Conservation (phyloP, 1,140 invertebrate genomes). For the Schlechtendalia chinensis region DNA sequence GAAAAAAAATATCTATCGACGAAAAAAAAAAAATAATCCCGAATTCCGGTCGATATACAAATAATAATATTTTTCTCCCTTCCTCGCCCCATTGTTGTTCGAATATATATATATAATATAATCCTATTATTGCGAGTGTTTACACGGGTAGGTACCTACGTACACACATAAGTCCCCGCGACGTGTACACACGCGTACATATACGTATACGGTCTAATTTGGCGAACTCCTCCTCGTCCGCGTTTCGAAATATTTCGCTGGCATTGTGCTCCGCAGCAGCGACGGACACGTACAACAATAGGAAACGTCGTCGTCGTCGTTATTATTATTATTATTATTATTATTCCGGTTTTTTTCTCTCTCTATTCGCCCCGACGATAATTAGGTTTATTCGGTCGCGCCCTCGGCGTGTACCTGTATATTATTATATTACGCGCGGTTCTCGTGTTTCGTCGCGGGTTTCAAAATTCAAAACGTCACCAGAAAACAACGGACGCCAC, state of each 20-base stretch:
- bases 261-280: background rate
- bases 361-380: background rate
- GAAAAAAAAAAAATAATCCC: background rate
- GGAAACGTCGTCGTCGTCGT: background rate
- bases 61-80: slow-evolving; percentile 17
- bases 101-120: background rate
- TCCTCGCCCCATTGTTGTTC: too few relatives aligned
- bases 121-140: slow-evolving; percentile 29
- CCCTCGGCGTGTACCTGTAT: background rate
- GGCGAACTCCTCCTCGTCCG: background rate
- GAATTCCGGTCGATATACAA: slow-evolving; percentile 35
- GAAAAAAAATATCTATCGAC: slow-evolving; percentile 7
- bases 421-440: background rate
- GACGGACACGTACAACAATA: background rate
- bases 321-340: background rate
- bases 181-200: too few relatives aligned
- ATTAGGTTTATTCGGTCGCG: slow-evolving; percentile 24
- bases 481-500: background rate
- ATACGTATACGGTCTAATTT: slow-evolving; percentile 24
- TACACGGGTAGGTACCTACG: slow-evolving; percentile 9
- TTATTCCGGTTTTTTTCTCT: too few relatives aligned
- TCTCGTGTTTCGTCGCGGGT: slow-evolving; percentile 30
- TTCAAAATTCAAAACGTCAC: slow-evolving; percentile 27
- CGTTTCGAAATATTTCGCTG: slow-evolving; percentile 7
- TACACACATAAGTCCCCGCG: slow-evolving; percentile 33